Evolutionary conservation across 2,888 invertebrate species (phyloP), one percentile per base, ranked within the genome.

Genomic region (Protonemura montana): DNA sequence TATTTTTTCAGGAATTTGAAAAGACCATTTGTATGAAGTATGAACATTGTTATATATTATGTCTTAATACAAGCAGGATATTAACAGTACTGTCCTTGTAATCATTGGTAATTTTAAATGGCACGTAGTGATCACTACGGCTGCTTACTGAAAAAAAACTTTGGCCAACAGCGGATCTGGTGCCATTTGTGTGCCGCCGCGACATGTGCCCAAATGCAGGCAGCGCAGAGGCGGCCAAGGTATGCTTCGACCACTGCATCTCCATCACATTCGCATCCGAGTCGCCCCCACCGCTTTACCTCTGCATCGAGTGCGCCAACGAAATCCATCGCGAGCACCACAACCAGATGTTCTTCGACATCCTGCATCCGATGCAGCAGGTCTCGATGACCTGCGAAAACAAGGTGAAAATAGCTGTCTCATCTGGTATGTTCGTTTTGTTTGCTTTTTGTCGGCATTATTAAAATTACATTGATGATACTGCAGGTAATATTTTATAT

Each of bases 381-480:
- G 97, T 98, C 10, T 97, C 98, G 0, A 96, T 98, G 94, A 95
- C 97, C 86, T 99, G 99, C 91, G 98, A 99, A 92, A 98, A 98
- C 91, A 98, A 98, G 93, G 96, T 96, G 90, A 88, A 41, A 13
- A 13, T 13, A 41, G n/a, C n/a, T n/a, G n/a, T n/a, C n/a, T n/a
- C n/a, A 6, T 35, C 35, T 35, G 35, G 35, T 10, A 35, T 35
- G 10, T 35, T 35, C 3, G 35, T 35, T 6, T 35, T 35, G 35
- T 10, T 35, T 35, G 10, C n/a, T n/a, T n/a, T n/a, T n/a, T n/a
- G n/a, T n/a, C n/a, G n/a, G n/a, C n/a, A n/a, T n/a, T n/a, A n/a
- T n/a, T n/a, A n/a, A n/a, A n/a, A n/a, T n/a, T n/a, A n/a, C n/a
- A n/a, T n/a, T n/a, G n/a, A n/a, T n/a, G n/a, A n/a, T n/a, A n/a